Evolutionary conservation across 2,888 invertebrate species (phyloP).

Genomic region (Acleris holmiana): DNA sequence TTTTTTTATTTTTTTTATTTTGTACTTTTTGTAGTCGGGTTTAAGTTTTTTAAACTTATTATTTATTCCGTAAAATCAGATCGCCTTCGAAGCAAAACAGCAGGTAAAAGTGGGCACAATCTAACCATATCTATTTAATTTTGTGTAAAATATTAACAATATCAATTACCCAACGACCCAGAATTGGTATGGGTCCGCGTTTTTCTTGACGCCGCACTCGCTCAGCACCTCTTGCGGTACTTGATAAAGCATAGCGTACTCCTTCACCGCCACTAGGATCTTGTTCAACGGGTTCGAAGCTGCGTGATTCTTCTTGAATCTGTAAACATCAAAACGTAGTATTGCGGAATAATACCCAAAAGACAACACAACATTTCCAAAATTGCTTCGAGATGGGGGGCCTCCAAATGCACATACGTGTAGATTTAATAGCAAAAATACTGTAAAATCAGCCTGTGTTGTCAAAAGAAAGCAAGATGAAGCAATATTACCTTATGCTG

Average conservation of each 20-base stretch:
- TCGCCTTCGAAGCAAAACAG: too few species aligned
- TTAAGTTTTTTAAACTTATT: too few species aligned
- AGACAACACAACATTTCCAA: too few species aligned
- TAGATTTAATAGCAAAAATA: too few species aligned
- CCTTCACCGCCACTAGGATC: constrained; percentile 91
- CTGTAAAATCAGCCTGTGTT: not conserved
- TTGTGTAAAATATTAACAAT: not conserved
- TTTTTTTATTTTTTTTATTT: too few species aligned
- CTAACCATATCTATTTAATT: too few species aligned
- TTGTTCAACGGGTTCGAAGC: constrained; percentile 87
- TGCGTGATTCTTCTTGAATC: constrained; percentile 84
- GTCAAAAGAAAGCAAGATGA: not conserved
- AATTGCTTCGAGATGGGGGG: too few species aligned
- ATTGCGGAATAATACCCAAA: too few species aligned
- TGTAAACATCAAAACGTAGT: constrained; percentile 45
- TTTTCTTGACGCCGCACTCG: constrained; percentile 71
- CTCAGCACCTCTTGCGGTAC: constrained; percentile 72
- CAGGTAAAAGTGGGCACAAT: too few species aligned
- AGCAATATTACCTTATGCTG: constrained; percentile 79
- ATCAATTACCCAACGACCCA: constrained; percentile 91
- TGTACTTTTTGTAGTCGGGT: too few species aligned
- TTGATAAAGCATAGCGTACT: constrained; percentile 92
- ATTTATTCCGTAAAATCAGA: too few species aligned
- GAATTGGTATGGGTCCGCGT: constrained; percentile 84
- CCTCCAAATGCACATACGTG: too few species aligned